phyloP scores from a whole-genome alignment of 2,888 invertebrate genomes.

The Apamea anceps region DNA sequence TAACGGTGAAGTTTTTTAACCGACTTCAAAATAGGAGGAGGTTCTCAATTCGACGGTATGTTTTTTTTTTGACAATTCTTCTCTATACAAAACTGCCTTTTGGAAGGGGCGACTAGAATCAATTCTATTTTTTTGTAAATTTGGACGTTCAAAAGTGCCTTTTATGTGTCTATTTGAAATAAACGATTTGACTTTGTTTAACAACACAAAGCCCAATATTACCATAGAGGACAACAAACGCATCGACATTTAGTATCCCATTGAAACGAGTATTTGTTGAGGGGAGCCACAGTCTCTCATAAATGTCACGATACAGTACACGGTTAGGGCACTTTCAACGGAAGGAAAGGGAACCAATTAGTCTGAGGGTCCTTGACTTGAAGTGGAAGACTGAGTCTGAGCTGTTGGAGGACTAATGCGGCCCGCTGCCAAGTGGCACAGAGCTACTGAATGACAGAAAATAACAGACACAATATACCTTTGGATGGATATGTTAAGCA shows the following conservation, averaged over 20 bases:
- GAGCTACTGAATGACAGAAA: not conserved
- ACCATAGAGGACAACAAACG: not conserved
- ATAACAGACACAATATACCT: no score
- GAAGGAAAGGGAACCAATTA: constrained; percentile 49
- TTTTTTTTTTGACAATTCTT: no score
- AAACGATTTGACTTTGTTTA: no score
- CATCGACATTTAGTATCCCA: constrained; percentile 16
- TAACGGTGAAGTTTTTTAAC: no score
- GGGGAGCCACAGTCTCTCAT: constrained; percentile 14
- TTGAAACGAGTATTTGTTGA: constrained; percentile 11
- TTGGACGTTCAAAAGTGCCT: no score
- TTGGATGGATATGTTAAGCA: not conserved
- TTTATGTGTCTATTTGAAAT: no score
- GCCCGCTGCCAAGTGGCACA: constrained; percentile 3
- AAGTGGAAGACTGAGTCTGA: constrained; percentile 44
- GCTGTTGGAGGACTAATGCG: constrained; percentile 21
- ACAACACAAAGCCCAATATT: not conserved
- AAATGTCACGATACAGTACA: constrained; percentile 26
- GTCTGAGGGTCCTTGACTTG: constrained; percentile 33
- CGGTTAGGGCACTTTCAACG: constrained; percentile 24
- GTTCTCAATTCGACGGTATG: no score
- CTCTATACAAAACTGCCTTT: no score
- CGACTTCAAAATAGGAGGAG: no score
- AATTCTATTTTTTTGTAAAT: no score
- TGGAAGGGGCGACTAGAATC: no score